These are phyloP conservation scores for Troilus luridus DNA, from an alignment of 2,888 invertebrate species.

Conservation along the genomic window DNA sequence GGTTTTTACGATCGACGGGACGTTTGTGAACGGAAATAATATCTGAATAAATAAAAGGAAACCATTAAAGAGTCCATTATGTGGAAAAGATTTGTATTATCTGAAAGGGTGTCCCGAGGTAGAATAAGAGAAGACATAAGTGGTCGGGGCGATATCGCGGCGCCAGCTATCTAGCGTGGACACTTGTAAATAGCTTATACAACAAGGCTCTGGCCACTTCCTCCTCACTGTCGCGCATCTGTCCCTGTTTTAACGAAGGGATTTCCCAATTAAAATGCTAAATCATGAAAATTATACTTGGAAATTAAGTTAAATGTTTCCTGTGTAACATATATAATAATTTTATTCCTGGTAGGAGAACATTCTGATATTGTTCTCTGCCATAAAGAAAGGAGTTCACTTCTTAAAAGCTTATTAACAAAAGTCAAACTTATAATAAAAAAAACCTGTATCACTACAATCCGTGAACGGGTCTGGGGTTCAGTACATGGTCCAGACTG, in stretches of 20 bases:
- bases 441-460: too few species aligned
- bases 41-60: constrained; percentile 27
- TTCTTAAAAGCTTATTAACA: too few species aligned
- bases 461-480: too few species aligned
- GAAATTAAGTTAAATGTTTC: too few species aligned
- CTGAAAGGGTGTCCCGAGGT: neutral
- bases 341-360: too few species aligned
- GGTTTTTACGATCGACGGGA: neutral
- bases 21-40: neutral
- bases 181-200: constrained; percentile 23
- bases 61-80: constrained; percentile 33
- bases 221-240: neutral
- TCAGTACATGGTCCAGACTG: too few species aligned
- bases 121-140: constrained; percentile 32
- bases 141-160: constrained; percentile 23
- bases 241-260: neutral
- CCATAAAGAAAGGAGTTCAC: too few species aligned
- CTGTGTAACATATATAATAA: too few species aligned
- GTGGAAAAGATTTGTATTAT: constrained; percentile 32
- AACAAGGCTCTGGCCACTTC: neutral
- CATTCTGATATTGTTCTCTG: too few species aligned
- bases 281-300: too few species aligned
- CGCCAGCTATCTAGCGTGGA: constrained; percentile 23
- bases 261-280: neutral
- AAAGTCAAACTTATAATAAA: too few species aligned